Conservation (phyloP, 2,797 vertebrate genomes). For the Mormyrus proboscirostris region DNA sequence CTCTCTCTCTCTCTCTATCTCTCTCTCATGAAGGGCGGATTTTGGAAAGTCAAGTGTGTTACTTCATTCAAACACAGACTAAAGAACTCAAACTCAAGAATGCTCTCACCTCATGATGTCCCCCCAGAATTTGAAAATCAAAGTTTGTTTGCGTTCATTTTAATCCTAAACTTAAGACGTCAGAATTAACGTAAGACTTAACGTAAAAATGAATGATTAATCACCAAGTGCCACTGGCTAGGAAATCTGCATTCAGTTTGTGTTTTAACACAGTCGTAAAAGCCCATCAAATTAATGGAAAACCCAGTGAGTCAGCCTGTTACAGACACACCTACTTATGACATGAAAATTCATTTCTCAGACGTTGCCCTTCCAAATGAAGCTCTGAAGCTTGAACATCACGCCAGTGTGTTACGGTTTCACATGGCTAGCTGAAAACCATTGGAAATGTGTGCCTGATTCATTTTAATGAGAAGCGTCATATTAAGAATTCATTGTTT, state of each 20-base stretch:
- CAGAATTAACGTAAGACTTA: background rate
- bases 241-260: constrained; percentile 1
- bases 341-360: background rate
- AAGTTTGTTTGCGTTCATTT: background rate
- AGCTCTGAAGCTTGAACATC: background rate
- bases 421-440: background rate
- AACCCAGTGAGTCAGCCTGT: background rate
- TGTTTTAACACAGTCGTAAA: background rate
- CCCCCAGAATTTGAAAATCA: background rate
- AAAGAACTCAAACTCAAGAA: background rate
- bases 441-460: background rate
- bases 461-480: background rate
- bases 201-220: background rate
- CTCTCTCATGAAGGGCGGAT: background rate
- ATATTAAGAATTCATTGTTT: background rate
- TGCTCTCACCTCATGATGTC: background rate
- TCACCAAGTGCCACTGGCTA: background rate
- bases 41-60: background rate
- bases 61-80: background rate
- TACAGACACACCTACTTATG: background rate
- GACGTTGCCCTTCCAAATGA: background rate
- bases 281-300: background rate
- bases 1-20: background rate
- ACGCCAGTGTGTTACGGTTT: background rate
- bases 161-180: background rate